These are phyloP conservation scores for Apolygus lucorum DNA, from an alignment of 1,140 invertebrate genomes.

Conservation along the genomic window DNA sequence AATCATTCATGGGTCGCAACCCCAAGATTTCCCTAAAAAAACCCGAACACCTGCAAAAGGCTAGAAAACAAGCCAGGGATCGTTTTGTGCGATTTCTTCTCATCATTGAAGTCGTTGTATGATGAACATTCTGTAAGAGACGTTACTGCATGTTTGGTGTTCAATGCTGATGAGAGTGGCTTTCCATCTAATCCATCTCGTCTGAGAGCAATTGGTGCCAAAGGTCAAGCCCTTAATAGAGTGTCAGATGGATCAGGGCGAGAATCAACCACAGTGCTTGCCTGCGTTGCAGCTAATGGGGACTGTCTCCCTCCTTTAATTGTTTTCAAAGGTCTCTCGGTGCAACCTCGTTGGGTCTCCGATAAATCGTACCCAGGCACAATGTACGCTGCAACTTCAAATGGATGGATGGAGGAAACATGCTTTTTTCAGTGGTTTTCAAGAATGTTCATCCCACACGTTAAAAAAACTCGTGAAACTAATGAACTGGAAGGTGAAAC, in stretches of 20 bases:
- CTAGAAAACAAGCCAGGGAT: conserved; percentile 9
- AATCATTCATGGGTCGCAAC: conserved; percentile 36
- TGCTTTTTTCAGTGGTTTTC: conserved; percentile 36
- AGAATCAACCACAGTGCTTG: conserved; percentile 35
- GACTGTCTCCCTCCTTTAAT: conserved; percentile 35
- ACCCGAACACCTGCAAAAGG: conserved; percentile 29
- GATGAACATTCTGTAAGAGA: background rate
- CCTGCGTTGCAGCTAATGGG: conserved; percentile 35
- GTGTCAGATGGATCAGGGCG: conserved; percentile 34
- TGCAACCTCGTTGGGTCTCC: conserved; percentile 36
- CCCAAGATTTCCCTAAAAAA: conserved; percentile 36
- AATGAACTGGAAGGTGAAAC: background rate
- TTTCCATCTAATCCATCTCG: conserved; percentile 13
- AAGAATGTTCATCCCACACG: background rate
- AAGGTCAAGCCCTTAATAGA: conserved; percentile 33
- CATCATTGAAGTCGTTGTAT: background rate
- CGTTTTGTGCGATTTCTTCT: conserved; percentile 6
- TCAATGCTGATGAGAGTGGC: conserved; percentile 13
- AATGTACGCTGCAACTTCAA: conserved; percentile 34
- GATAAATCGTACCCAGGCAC: conserved; percentile 34
- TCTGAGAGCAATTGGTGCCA: conserved; percentile 32
- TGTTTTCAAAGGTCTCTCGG: conserved; percentile 34
- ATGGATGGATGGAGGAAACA: conserved; percentile 37
- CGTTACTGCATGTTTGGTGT: conserved; percentile 4
- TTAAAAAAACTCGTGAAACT: conserved; percentile 1